These are phyloP conservation scores for Sciurus niger DNA, from an alignment of 2,113 vertebrate species.

Conservation along the genomic window DNA sequence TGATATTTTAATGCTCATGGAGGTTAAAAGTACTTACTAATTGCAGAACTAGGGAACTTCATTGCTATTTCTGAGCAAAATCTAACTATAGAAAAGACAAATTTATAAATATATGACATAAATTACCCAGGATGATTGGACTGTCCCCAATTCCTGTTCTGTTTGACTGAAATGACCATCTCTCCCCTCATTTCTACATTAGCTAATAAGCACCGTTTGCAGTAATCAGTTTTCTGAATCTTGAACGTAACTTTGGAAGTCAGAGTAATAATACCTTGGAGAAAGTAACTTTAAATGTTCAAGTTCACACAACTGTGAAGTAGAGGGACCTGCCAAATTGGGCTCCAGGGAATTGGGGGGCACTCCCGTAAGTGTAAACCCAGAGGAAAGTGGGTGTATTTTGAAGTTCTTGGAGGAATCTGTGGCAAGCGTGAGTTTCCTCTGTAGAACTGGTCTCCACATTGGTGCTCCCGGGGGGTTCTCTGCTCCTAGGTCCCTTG, in stretches of 20 bases:
- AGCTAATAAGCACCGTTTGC: conserved; percentile 6
- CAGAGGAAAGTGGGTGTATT: neutral
- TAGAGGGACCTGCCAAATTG: neutral
- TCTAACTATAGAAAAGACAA: conserved; percentile 23
- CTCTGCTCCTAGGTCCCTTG: neutral
- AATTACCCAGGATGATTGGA: neutral
- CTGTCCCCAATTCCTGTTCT: neutral
- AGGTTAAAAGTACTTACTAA: conserved; percentile 42
- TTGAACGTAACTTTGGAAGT: neutral
- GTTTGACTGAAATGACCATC: neutral
- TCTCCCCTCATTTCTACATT: neutral
- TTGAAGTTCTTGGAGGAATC: neutral
- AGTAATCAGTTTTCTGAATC: conserved; percentile 56
- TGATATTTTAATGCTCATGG: neutral
- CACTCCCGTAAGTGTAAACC: neutral
- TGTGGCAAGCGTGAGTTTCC: neutral
- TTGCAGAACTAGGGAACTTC: neutral
- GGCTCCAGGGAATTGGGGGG: neutral
- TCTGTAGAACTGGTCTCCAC: neutral
- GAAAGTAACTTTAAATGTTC: neutral
- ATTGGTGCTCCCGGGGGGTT: neutral
- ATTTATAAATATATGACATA: conserved; percentile 7
- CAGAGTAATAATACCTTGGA: neutral
- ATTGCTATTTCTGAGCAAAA: conserved; percentile 18
- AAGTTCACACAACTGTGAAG: neutral